Percentiles rank a stretch among this genome's conserved stretches.
Conservation (phyloP, 1,140 invertebrate species). For the Aphaenogaster ashmeadi region DNA sequence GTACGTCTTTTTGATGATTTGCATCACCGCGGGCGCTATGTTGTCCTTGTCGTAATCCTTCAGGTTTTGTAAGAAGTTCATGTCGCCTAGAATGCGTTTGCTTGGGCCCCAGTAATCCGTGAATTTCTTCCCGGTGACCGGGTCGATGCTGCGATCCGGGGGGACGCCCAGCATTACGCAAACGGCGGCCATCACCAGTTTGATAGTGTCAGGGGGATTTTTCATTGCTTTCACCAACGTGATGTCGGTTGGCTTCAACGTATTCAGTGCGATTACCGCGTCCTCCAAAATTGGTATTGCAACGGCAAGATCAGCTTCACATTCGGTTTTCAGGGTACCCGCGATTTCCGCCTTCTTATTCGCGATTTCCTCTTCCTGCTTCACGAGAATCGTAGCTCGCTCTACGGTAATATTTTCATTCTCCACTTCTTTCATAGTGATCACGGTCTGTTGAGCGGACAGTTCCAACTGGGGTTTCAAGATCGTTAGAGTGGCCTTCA, state of each 20-base stretch:
- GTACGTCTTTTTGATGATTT: slow-evolving; percentile 90
- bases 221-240: slow-evolving; percentile 94
- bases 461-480: slow-evolving; percentile 91
- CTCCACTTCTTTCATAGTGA: slow-evolving; percentile 90
- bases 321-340: slow-evolving; percentile 89
- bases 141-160: slow-evolving; percentile 89
- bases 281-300: slow-evolving; percentile 91
- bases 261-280: slow-evolving; percentile 90
- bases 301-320: slow-evolving; percentile 90
- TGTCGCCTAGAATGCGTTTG: slow-evolving; percentile 91
- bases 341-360: slow-evolving; percentile 90
- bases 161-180: slow-evolving; percentile 92
- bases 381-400: slow-evolving; percentile 89
- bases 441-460: slow-evolving; percentile 89
- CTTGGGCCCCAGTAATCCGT: slow-evolving; percentile 92
- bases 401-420: slow-evolving; percentile 91
- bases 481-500: slow-evolving; percentile 90
- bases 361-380: slow-evolving; percentile 91
- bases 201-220: slow-evolving; percentile 92
- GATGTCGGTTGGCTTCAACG: slow-evolving; percentile 92
- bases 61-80: slow-evolving; percentile 90
- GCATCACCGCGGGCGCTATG: slow-evolving; percentile 89
- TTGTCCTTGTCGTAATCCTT: slow-evolving; percentile 93
- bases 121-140: slow-evolving; percentile 88
- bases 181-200: slow-evolving; percentile 92